A percentile compares a stretch with the other conserved stretches of the same genome.
Conservation (phyloP, 2,797 vertebrate genomes). For the Momotus momota region DNA sequence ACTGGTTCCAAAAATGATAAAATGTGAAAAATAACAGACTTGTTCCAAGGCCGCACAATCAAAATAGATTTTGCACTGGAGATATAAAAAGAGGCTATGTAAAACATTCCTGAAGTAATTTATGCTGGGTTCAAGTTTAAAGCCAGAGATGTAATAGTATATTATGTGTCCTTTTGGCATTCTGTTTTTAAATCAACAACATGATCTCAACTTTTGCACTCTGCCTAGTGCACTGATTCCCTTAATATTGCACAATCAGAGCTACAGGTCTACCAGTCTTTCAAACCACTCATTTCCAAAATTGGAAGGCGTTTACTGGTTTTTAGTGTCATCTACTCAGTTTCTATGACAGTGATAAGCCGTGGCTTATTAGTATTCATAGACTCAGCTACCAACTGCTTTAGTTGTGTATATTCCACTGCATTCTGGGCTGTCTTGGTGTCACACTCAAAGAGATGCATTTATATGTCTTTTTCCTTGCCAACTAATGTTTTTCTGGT, state of each 20-base stretch:
- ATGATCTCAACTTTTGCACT: constrained; percentile 36
- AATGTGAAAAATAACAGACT: constrained; percentile 62
- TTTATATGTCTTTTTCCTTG: background rate
- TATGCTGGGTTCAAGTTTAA: constrained; percentile 70
- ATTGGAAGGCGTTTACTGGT: background rate
- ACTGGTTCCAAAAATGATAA: constrained; percentile 63
- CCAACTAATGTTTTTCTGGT: background rate
- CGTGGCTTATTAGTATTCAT: background rate
- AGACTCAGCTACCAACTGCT: background rate
- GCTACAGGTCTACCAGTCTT: background rate
- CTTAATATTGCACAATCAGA: background rate
- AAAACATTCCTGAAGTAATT: constrained; percentile 74
- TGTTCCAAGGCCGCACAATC: constrained; percentile 40
- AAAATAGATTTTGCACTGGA: constrained; percentile 63
- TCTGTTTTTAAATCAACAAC: constrained; percentile 61
- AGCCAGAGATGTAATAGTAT: constrained; percentile 53
- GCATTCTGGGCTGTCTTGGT: background rate
- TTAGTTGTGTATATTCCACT: background rate
- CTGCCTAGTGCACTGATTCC: background rate
- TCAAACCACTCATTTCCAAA: background rate
- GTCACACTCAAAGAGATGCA: background rate
- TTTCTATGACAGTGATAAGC: background rate
- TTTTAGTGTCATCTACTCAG: background rate
- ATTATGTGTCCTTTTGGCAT: constrained; percentile 55
- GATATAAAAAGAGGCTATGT: constrained; percentile 59